phyloP scores from a whole-genome alignment of 2,888 invertebrate species.

The Falcaria lacertinaria region DNA sequence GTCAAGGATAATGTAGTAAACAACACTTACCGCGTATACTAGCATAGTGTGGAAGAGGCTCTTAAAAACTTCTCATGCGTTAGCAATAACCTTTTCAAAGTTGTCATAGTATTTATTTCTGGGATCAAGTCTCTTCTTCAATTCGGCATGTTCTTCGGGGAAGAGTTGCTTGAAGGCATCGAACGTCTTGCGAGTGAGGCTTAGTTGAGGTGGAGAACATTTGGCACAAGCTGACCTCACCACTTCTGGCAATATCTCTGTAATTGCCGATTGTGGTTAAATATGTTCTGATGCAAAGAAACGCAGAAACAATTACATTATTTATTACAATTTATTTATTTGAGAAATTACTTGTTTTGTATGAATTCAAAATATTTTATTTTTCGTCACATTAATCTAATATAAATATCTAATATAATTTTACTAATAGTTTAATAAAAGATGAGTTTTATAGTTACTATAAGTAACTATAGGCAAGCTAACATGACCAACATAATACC shows the following conservation, averaged over 20 bases:
- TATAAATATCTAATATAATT: too few relatives aligned
- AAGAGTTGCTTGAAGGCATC: constrained; percentile 81
- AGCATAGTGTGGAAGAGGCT: constrained; percentile 7
- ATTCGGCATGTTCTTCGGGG: constrained; percentile 79
- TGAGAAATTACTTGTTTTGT: too few relatives aligned
- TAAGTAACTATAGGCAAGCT: too few relatives aligned
- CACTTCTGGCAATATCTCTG: constrained; percentile 50
- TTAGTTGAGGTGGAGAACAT: constrained; percentile 64
- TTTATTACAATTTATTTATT: neutral
- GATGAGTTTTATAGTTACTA: too few relatives aligned
- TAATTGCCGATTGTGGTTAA: too few relatives aligned
- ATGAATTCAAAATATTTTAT: too few relatives aligned
- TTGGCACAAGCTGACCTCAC: constrained; percentile 47
- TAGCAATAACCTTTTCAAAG: constrained; percentile 61
- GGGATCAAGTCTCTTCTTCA: constrained; percentile 84
- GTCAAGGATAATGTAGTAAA: constrained; percentile 3
- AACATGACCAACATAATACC: too few relatives aligned
- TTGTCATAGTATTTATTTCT: constrained; percentile 68
- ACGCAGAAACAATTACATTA: neutral
- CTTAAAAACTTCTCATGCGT: constrained; percentile 21
- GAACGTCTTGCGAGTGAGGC: constrained; percentile 79
- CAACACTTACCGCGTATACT: constrained; percentile 17
- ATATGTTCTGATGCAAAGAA: too few relatives aligned
- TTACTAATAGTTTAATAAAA: too few relatives aligned
- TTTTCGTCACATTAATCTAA: too few relatives aligned